Base-by-base conservation (phyloP, 2,888 invertebrate species). In the Merodon equestris region DNA sequence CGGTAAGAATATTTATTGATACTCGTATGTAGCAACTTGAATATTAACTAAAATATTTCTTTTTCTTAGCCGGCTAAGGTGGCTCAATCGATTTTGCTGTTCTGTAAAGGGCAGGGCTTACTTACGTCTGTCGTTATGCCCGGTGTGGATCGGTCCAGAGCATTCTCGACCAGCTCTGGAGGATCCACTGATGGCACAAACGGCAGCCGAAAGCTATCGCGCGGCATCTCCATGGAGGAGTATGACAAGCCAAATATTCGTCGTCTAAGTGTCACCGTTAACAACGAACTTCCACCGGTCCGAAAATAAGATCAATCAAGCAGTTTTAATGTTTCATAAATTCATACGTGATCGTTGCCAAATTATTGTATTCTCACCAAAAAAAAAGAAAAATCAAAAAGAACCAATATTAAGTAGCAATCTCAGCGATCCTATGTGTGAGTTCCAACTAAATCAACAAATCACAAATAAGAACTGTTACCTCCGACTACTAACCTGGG, bases 21-120 rank as follows among this genome's bases (percentile, higher is more conserved):
- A n/a, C n/a, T n/a, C n/a, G n/a, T n/a, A n/a, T n/a, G 3, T 40
- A 40, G n/a, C 36, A 36, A 36, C 36, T 10, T 36, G 36, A 36
- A 36, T 36, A 36, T 36, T 36, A 36, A 38, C 2, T 5, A 34
- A 36, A 45, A 17, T 48, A 13, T 18, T 15, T 38, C 53, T 42
- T 50, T 54, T 73, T 88, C 89, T 48, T 90, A 96, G 96, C 96
- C 96, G 9, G 95, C 94, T 27, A 96, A 96, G 88, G 92, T 96
- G 72, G 94, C 96, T 27, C 95, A 96, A 85, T 94, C 95, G 60
- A 92, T 97, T 85, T 91, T 96, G 81, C 92, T 96, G 67, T 96
- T 97, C 91, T 94, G 95, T 90, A 96, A 97, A 88, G 96, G 96
- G 0, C 94, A 95, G 87, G 96, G 96, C 1, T 89, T 93, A 81